These are phyloP conservation scores for Stenodema calcarata DNA, from an alignment of 2,888 invertebrate genomes.

Conservation along the genomic window DNA sequence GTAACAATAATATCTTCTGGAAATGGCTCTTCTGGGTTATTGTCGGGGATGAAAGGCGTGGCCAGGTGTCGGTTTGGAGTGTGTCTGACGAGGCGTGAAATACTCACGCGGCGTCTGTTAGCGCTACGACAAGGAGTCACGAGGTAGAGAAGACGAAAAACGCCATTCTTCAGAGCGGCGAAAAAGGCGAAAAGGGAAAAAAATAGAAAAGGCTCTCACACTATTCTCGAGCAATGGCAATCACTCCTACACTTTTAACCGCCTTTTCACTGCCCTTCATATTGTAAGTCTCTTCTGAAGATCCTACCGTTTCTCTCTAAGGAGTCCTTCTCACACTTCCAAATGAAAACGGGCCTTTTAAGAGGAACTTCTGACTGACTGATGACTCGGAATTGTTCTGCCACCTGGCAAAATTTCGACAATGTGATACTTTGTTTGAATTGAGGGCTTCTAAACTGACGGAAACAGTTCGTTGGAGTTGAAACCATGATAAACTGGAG, in stretches of 20 bases:
- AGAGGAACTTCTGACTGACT: constrained; percentile 22
- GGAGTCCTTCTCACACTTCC: not conserved
- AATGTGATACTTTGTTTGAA: not conserved
- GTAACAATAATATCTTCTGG: constrained; percentile 41
- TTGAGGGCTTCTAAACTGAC: not conserved
- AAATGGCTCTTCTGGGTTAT: constrained; percentile 27
- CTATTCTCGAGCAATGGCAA: constrained; percentile 16
- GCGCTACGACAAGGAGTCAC: constrained; percentile 25
- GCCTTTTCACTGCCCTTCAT: not conserved
- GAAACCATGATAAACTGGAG: not conserved
- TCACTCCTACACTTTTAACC: constrained; percentile 37
- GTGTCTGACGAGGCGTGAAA: constrained; percentile 40
- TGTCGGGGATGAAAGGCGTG: not conserved
- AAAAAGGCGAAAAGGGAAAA: not conserved
- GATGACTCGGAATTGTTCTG: constrained; percentile 38
- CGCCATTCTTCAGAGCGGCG: not conserved
- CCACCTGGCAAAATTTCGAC: constrained; percentile 26
- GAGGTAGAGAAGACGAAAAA: not conserved
- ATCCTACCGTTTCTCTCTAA: not conserved
- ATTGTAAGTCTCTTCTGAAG: constrained; percentile 29
- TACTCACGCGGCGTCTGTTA: constrained; percentile 36
- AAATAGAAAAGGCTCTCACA: not conserved
- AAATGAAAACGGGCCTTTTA: not conserved
- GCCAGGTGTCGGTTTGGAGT: constrained; percentile 34
- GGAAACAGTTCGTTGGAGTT: not conserved